phyloP scores from a whole-genome alignment of 1,140 invertebrate genomes.

The Tetramorium parvispinum region DNA sequence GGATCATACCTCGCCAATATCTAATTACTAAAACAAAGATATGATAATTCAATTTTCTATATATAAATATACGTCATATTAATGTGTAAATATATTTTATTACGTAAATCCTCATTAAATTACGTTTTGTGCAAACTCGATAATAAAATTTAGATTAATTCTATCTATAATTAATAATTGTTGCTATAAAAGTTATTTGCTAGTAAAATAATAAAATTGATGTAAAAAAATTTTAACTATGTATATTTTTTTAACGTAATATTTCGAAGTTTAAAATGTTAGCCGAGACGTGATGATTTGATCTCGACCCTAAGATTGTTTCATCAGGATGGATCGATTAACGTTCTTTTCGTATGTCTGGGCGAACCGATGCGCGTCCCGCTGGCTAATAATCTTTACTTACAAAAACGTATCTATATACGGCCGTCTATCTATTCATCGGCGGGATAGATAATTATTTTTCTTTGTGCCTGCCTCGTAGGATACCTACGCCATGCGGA shows the following conservation, averaged over 20 bases:
- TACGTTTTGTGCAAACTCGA: background rate
- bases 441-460: constrained; percentile 81
- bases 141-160: background rate
- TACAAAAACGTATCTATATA: constrained; percentile 70
- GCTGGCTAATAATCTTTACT: constrained; percentile 73
- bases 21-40: background rate
- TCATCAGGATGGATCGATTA: constrained; percentile 54
- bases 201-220: background rate
- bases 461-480: constrained; percentile 74
- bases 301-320: constrained; percentile 57
- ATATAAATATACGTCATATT: background rate
- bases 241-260: background rate
- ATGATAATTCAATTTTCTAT: constrained; percentile 7
- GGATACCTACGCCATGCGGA: constrained; percentile 76
- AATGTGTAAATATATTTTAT: background rate
- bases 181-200: background rate
- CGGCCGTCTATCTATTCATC: constrained; percentile 68
- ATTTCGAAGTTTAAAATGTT: background rate
- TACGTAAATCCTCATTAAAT: background rate
- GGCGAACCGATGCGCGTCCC: constrained; percentile 23
- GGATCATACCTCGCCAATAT: background rate
- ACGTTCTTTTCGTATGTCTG: constrained; percentile 49
- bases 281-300: background rate
- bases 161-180: background rate
- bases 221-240: background rate